A percentile compares a stretch with the other conserved stretches of the same genome.
Evolutionary conservation across 2,113 vertebrate genomes (phyloP).

Genomic region (Barbus barbus): DNA sequence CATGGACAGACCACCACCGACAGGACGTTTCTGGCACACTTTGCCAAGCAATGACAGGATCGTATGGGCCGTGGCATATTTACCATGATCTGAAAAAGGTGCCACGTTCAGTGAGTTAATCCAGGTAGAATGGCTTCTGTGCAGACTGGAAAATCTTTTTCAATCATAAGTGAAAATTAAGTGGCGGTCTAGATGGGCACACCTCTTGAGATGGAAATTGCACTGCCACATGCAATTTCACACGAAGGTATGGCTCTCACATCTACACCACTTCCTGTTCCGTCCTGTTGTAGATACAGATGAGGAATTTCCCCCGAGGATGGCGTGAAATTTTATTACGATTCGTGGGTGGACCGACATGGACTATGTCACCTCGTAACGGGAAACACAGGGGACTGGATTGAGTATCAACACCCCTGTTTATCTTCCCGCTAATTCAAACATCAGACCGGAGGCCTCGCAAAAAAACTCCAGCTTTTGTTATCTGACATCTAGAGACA

Average conservation of each 20-base stretch:
- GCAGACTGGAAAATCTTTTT: slow-evolving; percentile 59
- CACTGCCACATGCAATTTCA: slow-evolving; percentile 74
- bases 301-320: slow-evolving; percentile 28
- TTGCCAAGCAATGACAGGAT: slow-evolving; percentile 35
- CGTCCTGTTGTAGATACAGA: slow-evolving; percentile 10
- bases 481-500: slow-evolving; percentile 36
- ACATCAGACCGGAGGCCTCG: neutral
- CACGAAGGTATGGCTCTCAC: slow-evolving; percentile 39
- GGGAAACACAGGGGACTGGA: neutral
- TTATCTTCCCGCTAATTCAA: neutral
- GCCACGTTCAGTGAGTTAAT: slow-evolving; percentile 54
- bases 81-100: slow-evolving; percentile 59
- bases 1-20: neutral
- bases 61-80: slow-evolving; percentile 55
- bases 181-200: slow-evolving; percentile 49
- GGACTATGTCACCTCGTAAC: neutral
- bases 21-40: neutral
- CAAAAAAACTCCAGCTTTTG: neutral
- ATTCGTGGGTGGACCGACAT: neutral
- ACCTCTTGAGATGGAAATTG: slow-evolving; percentile 71
- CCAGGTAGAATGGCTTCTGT: slow-evolving; percentile 52
- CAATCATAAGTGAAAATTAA: slow-evolving; percentile 74
- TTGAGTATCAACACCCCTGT: slow-evolving; percentile 12
- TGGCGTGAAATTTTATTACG: neutral
- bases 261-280: slow-evolving; percentile 34